phyloP scores from a whole-genome alignment of 2,888 invertebrate species.

The Epirrhoe tristata region DNA sequence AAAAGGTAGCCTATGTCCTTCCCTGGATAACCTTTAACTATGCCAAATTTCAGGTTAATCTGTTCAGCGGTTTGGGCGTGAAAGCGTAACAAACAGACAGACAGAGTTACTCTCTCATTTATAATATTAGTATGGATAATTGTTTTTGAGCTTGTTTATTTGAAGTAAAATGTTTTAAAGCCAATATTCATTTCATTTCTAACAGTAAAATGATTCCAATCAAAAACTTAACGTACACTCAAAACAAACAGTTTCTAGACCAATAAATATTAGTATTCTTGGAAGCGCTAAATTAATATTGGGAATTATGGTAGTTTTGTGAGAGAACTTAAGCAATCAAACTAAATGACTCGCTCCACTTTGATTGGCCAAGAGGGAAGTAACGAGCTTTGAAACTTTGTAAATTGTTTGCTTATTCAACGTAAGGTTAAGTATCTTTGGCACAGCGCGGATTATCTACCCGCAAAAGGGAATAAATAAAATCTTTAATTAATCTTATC shows the following conservation, averaged over 20 bases:
- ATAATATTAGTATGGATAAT: too few species aligned
- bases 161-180: background rate
- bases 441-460: background rate
- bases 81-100: too few species aligned
- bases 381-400: constrained; percentile 62
- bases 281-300: constrained; percentile 23
- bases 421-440: constrained; percentile 38
- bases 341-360: constrained; percentile 59
- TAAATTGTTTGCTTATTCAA: constrained; percentile 60
- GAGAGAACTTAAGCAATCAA: constrained; percentile 51
- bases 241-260: background rate
- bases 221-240: background rate
- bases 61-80: too few species aligned
- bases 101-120: too few species aligned
- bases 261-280: constrained; percentile 7
- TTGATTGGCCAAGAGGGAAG: constrained; percentile 60
- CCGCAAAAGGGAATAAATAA: background rate
- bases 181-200: background rate
- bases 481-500: too few species aligned
- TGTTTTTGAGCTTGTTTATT: too few species aligned
- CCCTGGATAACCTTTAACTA: too few species aligned
- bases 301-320: constrained; percentile 28
- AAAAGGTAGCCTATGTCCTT: too few species aligned
- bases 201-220: background rate
- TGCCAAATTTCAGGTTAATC: too few species aligned